Evolutionary conservation across 2,797 vertebrate genomes (phyloP).

Genomic region (Poecilia picta): DNA sequence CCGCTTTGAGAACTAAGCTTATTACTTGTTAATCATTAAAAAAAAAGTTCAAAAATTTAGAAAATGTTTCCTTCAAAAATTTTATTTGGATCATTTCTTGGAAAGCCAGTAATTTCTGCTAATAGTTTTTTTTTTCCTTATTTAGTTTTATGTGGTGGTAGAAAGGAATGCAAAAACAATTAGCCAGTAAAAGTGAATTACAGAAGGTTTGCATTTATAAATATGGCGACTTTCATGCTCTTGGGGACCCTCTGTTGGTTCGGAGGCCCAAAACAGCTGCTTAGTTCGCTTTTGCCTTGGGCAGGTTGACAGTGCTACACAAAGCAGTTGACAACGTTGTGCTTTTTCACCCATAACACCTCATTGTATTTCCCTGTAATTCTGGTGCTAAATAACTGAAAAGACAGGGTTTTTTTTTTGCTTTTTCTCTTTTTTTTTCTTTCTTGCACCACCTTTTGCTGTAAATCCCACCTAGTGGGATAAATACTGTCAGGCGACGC

Average conservation of each 20-base stretch:
- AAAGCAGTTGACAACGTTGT: background rate
- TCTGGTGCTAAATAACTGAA: background rate
- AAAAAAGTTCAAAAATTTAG: background rate
- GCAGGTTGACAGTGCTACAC: background rate
- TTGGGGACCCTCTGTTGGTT: slow-evolving; percentile 1
- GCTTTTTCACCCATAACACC: background rate
- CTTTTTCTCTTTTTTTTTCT: background rate
- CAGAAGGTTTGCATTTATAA: background rate
- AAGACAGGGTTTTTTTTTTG: background rate
- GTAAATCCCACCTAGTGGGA: slow-evolving; percentile 31
- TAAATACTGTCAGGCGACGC: slow-evolving; percentile 61
- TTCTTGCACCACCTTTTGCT: background rate
- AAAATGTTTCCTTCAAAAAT: background rate
- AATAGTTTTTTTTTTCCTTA: background rate
- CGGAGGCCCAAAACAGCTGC: background rate
- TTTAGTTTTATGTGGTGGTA: background rate
- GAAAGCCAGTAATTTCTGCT: background rate
- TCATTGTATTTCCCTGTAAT: background rate
- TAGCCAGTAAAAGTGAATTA: background rate
- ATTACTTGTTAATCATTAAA: background rate
- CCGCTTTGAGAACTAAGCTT: background rate
- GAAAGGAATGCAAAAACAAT: background rate
- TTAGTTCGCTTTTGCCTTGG: background rate
- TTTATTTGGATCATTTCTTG: background rate
- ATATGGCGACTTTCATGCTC: background rate